Percentiles rank a stretch among this genome's conserved stretches.
phyloP scores from a whole-genome alignment of 2,888 invertebrate species.

The Pharmacophagus antenor region DNA sequence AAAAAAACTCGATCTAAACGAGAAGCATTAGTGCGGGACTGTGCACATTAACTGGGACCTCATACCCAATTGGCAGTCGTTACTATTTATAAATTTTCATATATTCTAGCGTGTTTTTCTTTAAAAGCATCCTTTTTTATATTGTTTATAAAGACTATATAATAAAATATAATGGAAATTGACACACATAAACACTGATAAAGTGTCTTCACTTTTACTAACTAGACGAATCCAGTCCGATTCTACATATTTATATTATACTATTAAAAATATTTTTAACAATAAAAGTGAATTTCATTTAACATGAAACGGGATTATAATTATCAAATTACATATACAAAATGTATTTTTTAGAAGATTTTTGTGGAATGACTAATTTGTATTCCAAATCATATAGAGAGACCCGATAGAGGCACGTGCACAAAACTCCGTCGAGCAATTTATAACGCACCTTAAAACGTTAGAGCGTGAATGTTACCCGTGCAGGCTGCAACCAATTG shows the following conservation, averaged over 20 bases:
- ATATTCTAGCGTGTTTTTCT: not conserved
- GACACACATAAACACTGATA: too few species aligned
- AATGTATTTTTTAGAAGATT: not conserved
- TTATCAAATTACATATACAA: not conserved
- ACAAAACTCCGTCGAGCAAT: constrained; percentile 3
- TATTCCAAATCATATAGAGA: not conserved
- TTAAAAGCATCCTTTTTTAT: not conserved
- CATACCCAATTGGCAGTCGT: not conserved
- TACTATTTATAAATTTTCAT: not conserved
- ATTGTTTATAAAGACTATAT: too few species aligned
- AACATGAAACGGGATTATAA: not conserved
- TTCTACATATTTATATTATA: too few species aligned
- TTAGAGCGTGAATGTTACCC: not conserved
- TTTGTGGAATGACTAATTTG: not conserved
- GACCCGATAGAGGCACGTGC: constrained; percentile 12
- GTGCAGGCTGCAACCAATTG: not conserved
- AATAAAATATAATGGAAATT: too few species aligned
- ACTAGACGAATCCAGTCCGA: too few species aligned
- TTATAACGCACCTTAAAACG: constrained; percentile 3
- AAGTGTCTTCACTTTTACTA: too few species aligned
- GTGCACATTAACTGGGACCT: not conserved
- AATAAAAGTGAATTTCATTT: too few species aligned
- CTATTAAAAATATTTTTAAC: too few species aligned
- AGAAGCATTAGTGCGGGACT: constrained; percentile 7
- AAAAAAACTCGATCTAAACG: constrained; percentile 16